These are phyloP conservation scores for Stomatorhinus ivindoensis DNA, from an alignment of 2,113 vertebrate species.

Conservation along the genomic window DNA sequence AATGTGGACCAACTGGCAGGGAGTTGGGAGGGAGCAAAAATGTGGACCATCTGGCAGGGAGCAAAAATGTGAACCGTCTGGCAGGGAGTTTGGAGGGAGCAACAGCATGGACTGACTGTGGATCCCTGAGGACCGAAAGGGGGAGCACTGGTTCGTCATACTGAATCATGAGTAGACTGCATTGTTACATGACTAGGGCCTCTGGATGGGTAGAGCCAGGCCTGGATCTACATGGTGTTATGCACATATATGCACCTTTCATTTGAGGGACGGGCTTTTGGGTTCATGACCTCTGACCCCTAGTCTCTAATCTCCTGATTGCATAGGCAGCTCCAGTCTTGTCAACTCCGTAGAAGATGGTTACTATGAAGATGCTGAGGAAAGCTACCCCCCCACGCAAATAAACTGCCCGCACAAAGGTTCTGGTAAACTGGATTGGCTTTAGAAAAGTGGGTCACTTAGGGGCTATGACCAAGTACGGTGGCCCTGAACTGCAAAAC, in stretches of 20 bases:
- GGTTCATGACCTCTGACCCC: neutral
- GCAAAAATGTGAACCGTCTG: no score
- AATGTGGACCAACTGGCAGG: no score
- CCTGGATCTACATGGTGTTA: neutral
- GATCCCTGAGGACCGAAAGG: neutral
- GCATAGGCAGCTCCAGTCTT: constrained; percentile 77
- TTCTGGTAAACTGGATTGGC: constrained; percentile 69
- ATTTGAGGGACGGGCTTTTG: neutral
- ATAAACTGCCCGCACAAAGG: constrained; percentile 81
- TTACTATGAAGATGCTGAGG: constrained; percentile 94
- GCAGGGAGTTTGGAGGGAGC: no score
- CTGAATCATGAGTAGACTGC: neutral
- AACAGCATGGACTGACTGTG: neutral
- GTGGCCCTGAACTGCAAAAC: neutral
- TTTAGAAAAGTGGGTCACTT: neutral
- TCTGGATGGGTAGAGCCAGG: neutral
- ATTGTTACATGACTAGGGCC: neutral
- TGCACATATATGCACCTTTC: neutral
- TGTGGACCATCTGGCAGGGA: no score
- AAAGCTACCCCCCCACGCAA: constrained; percentile 81
- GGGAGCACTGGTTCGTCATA: neutral
- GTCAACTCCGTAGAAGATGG: constrained; percentile 82
- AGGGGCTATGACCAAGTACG: neutral
- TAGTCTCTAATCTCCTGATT: constrained; percentile 16
- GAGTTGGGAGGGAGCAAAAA: no score